Base-by-base conservation (phyloP, 2,888 invertebrate species). In the Ariolimax columbianus region DNA sequence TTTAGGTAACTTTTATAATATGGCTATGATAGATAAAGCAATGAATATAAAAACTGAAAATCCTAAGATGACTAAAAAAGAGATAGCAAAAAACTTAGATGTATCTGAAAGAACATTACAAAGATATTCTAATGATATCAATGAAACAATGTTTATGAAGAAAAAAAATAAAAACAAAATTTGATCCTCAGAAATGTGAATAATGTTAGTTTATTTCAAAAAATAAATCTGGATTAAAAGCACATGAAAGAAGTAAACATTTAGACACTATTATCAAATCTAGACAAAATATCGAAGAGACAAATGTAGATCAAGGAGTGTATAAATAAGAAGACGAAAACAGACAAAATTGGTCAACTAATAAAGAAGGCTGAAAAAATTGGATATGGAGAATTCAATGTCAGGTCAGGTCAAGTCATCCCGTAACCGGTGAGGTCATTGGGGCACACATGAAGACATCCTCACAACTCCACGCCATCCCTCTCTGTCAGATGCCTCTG, bases 111-210 rank as follows among this genome's bases (percentile, higher is more conserved):
- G 70, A 70, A 70, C 70, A 36, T 70, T 70, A 36, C 70, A 70
- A 38, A 70, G 17, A 70, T 70, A 70, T 70, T 70, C 70, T 70
- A 70, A 36, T 70, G 70, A 70, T 70, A 23, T 70, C 38, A 70
- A 70, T 70, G 70, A 70, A 70, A 36, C 6, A 70, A 38, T 70
- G 70, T 70, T 70, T 33, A 26, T 36, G n/a, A 70, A 70, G 70
- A 70, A 70, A 70, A 70, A 70, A 70, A 19, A n/a, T 59, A 59
- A 6, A 47, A 9, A 59, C 19, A 59, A 19, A 19, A 26, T 59
- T 59, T 59, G 4, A 59, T 59, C 59, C 59, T 4, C 59, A 59
- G 19, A 59, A 59, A 59, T 59, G 59, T 59, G 59, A 59, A 59
- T 59, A 59, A 19, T 59, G 59, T 59, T 11, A 59, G 4, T 59